Percentiles rank a stretch among this genome's conserved stretches.
Conservation (phyloP, 2,888 invertebrate species). For the Frankliniella fusca region DNA sequence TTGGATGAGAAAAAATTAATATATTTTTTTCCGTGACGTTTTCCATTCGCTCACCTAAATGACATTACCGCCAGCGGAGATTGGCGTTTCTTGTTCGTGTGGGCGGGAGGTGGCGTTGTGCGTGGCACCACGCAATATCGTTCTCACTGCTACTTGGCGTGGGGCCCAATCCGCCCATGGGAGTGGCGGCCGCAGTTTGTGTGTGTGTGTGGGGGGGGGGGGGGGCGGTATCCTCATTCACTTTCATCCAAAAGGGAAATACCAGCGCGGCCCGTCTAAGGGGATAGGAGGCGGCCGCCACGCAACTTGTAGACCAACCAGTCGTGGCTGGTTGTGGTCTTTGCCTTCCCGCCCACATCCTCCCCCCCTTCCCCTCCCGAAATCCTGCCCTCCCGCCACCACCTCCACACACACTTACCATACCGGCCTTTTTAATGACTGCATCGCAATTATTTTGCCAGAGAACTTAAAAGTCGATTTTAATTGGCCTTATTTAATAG, state of each 20-base stretch:
- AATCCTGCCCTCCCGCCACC: background rate
- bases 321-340: background rate
- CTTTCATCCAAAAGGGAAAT: conserved; percentile 9
- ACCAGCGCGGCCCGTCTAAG: background rate
- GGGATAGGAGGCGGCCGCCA: background rate
- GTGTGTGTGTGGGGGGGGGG: background rate
- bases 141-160: conserved; percentile 13
- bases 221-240: background rate
- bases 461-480: too few species aligned
- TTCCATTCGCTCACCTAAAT: too few species aligned
- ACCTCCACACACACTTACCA: too few species aligned
- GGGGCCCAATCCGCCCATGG: background rate
- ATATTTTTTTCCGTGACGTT: too few species aligned
- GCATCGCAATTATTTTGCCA: too few species aligned
- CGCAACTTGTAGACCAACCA: background rate
- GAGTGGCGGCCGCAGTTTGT: background rate
- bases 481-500: too few species aligned
- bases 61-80: too few species aligned
- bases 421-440: too few species aligned
- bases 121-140: background rate
- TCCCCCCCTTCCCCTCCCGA: background rate
- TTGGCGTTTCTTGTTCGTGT: too few species aligned
- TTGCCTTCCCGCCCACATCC: background rate
- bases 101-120: too few species aligned
- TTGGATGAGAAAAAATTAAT: too few species aligned